Base-by-base conservation (phyloP, 2,113 vertebrate species). In the Alethe castanea region DNA sequence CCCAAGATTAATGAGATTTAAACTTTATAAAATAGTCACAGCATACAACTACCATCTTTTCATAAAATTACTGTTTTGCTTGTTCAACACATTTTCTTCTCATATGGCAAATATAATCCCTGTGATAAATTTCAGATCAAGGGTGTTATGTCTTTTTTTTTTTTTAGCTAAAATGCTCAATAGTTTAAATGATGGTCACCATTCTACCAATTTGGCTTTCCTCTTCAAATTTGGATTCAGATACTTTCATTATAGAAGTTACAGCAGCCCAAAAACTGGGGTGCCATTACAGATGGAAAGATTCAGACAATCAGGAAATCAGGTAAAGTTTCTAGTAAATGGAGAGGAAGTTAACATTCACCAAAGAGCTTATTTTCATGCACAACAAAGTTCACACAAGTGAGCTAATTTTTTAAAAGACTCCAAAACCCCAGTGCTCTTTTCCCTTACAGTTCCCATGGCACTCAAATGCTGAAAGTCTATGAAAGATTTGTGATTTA, bases 111-210 rank as follows among this genome's bases (percentile, higher is more conserved):
- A 33, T 33, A 24, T 5, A 50, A 28, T 1, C 9, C 5, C 16
- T 20, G 25, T 72, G 17, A n/a, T 25, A 31, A 19, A 54, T 40
- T 72, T 50, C 29, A 84, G 20, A 44, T 52, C 17, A 38, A 88
- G 15, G 7, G 3, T 50, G 33, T 11, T 28, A 11, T 5, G 15
- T 25, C 2, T 1, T 25, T n/a, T 31, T 26, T 17, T 9, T 11
- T 23, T 22, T 33, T 2, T 12, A 31, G 18, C 4, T 8, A 12
- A 57, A 86, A 35, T 6, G 0, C 8, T 50, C 20, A 31, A 22
- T 5, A 64, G 25, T 8, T 42, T 50, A 45, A 36, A 28, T 44
- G 1, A 18, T 42, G 9, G 12, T 48, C 33, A 50, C 4, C 42
- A 36, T 35, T 65, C 11, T 7, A 28, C 47, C 6, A 59, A 1